A percentile compares a stretch with the other conserved stretches of the same genome.
Conservation (phyloP, 2,888 invertebrate species). For the Allacma fusca region DNA sequence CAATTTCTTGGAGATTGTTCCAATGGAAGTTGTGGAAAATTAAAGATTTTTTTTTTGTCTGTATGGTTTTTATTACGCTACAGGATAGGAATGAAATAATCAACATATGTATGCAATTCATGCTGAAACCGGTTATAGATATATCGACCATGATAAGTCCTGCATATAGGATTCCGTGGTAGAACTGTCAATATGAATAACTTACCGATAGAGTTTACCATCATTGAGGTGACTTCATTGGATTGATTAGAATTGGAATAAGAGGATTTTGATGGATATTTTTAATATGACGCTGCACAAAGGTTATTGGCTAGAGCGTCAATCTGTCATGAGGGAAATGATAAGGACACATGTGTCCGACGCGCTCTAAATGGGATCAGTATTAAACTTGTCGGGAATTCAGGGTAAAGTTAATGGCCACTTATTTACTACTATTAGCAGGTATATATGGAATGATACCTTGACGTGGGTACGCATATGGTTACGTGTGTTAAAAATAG, state of each 20-base stretch:
- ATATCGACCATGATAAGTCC: too few relatives aligned
- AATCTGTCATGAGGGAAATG: conserved; percentile 20
- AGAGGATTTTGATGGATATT: background rate
- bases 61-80: too few relatives aligned
- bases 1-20: too few relatives aligned
- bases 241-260: background rate
- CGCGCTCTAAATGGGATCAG: conserved; percentile 18
- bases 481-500: too few relatives aligned
- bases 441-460: background rate
- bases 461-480: background rate
- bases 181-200: too few relatives aligned
- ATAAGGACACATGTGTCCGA: conserved; percentile 22
- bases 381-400: background rate
- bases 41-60: too few relatives aligned
- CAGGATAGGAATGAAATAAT: too few relatives aligned
- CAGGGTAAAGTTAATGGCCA: background rate
- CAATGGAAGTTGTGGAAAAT: too few relatives aligned
- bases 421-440: background rate
- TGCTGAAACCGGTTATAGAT: too few relatives aligned
- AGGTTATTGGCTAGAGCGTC: conserved; percentile 5
- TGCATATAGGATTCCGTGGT: too few relatives aligned
- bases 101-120: too few relatives aligned
- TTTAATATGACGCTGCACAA: background rate
- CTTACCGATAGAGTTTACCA: too few relatives aligned
- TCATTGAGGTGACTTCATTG: background rate